A percentile compares a stretch with the other conserved stretches of the same genome.
These are phyloP conservation scores for Buphagus erythrorhynchus DNA, from an alignment of 2,797 vertebrate genomes.

Conservation along the genomic window DNA sequence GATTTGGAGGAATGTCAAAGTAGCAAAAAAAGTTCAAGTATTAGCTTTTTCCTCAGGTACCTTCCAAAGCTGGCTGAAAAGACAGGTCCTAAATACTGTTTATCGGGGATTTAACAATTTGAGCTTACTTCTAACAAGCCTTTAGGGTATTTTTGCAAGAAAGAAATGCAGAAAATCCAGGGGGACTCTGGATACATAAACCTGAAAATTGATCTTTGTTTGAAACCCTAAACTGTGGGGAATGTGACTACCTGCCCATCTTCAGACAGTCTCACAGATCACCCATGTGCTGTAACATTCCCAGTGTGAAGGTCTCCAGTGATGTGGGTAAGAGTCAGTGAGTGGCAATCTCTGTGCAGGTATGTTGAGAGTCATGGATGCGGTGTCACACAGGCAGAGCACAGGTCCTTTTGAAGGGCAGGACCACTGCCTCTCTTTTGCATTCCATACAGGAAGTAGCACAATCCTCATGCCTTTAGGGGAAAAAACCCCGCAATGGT, in stretches of 20 bases:
- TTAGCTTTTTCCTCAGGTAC: background rate
- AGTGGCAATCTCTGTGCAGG: background rate
- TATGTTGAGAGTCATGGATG: background rate
- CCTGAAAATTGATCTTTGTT: background rate
- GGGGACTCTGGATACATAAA: background rate
- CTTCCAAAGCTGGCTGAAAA: background rate
- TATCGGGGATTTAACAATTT: background rate
- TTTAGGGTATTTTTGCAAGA: background rate
- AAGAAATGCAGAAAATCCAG: background rate
- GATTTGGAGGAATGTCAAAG: background rate
- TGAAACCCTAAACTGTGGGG: background rate
- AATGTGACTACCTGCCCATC: background rate
- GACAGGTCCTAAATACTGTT: background rate
- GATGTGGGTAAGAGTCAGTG: background rate
- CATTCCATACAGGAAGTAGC: background rate
- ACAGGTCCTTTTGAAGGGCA: background rate
- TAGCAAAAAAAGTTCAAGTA: background rate
- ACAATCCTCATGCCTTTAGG: background rate
- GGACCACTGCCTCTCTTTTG: background rate
- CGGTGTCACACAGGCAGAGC: background rate
- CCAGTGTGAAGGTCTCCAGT: rapidly evolving
- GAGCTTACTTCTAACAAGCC: background rate
- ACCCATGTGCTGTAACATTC: background rate
- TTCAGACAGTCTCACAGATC: background rate
- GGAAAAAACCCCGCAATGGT: rapidly evolving